phyloP scores from a whole-genome alignment of 2,113 vertebrate genomes.

The Meleagris gallopavo region DNA sequence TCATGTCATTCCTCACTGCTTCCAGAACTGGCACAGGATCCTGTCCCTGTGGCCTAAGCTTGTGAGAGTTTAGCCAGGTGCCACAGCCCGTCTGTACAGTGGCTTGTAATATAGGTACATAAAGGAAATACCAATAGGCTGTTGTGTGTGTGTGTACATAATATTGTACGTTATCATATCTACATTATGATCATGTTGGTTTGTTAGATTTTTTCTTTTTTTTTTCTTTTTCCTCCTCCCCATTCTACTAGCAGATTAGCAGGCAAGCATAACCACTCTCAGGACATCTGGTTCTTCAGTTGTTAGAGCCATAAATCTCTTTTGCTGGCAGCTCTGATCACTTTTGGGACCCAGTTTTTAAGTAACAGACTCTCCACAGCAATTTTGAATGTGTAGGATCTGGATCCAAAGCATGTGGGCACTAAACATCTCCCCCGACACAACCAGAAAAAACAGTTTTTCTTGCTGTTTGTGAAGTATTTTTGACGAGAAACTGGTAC shows the following conservation, averaged over 20 bases:
- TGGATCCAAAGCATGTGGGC: not conserved
- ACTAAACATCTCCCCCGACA: not conserved
- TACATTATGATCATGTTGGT: not conserved
- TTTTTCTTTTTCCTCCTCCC: not conserved
- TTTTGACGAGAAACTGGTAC: not conserved
- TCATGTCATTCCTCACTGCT: constrained; percentile 20
- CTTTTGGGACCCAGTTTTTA: not conserved
- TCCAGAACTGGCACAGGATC: not conserved
- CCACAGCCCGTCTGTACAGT: not conserved
- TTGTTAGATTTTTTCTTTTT: not conserved
- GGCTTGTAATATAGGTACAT: not conserved
- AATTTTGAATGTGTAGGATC: not conserved
- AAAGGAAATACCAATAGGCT: not conserved
- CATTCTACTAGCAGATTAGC: not conserved
- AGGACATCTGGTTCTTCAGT: not conserved
- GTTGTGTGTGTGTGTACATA: not conserved
- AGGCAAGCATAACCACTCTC: not conserved
- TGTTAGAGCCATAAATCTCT: not conserved
- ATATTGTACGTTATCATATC: not conserved
- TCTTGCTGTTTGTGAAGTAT: not conserved
- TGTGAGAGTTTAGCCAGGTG: constrained; percentile 10
- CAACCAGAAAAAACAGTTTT: not conserved
- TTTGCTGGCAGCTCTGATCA: not conserved
- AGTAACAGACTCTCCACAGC: not conserved
- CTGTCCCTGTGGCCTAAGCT: not conserved